Evolutionary conservation across 2,888 invertebrate species (phyloP), one percentile per base, ranked within the genome.

Genomic region (Lutraria lutraria): DNA sequence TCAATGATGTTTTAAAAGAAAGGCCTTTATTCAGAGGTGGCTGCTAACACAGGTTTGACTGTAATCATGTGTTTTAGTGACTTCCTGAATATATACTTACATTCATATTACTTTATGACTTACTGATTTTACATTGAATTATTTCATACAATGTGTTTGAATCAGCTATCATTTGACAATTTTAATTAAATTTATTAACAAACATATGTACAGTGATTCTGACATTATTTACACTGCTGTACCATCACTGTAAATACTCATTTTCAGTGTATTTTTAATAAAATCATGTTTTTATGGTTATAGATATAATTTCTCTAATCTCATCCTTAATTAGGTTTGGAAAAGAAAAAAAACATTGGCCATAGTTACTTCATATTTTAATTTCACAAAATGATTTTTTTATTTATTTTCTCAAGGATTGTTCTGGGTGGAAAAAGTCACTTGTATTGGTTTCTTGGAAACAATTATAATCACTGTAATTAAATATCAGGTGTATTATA

Each of bases 331-430:
- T 76, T 31, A 76, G 31, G 16, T 76, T 76, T 1, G 21, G 16
- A 16, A 76, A 34, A 76, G 25, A 76, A 56, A 76, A 76, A 76
- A 76, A 76, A 76, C 15, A 31, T 31, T 76, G 31, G 29, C 76
- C 25, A 76, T 76, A 31, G 76, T 34, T 19, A 76, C 76, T 6
- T 6, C 25, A 15, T 34, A 16, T n/a, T 34, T 72, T 76, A 31
- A 34, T 76, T 31, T 31, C 15, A 76, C 76, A 76, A 76, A 34
- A 31, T 76, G 25, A 31, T 3, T 4, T 4, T 25, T 72, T 72
- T 72, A 29, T 72, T 3, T 31, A 34, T 31, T 34, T 34, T 76
- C 76, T 34, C 15, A 4, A 34, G 34, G 25, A 34, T 34, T 76
- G 34, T 31, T 76, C 56, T 21, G 43, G 43, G 43, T 56, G 56